Evolutionary conservation across 2,888 invertebrate species (phyloP).

Genomic region (Platycheirus albimanus): DNA sequence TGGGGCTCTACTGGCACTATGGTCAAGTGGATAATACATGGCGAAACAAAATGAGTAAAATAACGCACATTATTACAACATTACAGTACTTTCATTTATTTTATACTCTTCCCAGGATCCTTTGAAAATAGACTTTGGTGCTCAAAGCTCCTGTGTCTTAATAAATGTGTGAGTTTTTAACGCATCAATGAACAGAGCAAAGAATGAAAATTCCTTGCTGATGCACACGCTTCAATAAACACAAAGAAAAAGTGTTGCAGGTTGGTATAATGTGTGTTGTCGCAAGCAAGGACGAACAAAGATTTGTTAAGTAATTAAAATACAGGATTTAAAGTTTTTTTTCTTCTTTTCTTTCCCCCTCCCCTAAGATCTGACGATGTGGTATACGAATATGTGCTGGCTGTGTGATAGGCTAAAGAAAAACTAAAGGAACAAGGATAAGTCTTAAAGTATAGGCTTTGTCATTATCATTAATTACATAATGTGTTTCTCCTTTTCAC

Average conservation of each 20-base stretch:
- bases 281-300: constrained; percentile 25
- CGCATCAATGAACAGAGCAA: constrained; percentile 69
- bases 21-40: constrained; percentile 72
- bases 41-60: constrained; percentile 53
- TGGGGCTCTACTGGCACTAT: constrained; percentile 48
- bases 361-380: background rate
- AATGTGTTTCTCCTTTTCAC: constrained; percentile 14
- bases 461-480: constrained; percentile 71
- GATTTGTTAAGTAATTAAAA: constrained; percentile 72
- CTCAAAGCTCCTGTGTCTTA: constrained; percentile 55
- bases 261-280: background rate
- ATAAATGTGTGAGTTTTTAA: constrained; percentile 49
- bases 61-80: constrained; percentile 55
- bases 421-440: constrained; percentile 4
- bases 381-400: no score
- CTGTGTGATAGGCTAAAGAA: no score
- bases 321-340: constrained; percentile 58
- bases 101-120: background rate
- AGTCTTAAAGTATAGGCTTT: constrained; percentile 39
- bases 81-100: constrained; percentile 14
- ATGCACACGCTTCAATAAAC: constrained; percentile 42
- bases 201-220: constrained; percentile 1
- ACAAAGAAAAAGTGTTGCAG: constrained; percentile 15
- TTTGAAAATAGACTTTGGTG: background rate
- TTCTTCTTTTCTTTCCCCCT: constrained; percentile 35